These are phyloP conservation scores for Protobothrops flavoviridis DNA, from an alignment of 2,113 vertebrate species.

Conservation along the genomic window DNA sequence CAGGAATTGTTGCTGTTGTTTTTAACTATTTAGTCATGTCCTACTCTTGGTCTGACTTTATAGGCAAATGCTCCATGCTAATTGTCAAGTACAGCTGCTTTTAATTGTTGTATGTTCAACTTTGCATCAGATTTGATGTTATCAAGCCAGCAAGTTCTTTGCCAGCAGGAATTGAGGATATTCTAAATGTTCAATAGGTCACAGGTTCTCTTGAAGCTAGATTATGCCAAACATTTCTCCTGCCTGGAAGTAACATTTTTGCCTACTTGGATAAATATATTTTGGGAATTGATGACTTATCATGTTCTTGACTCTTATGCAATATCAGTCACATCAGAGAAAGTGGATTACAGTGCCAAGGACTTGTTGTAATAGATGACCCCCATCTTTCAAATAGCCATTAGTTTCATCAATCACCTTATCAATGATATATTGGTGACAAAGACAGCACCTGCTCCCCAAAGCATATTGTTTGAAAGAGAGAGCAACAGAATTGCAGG, in stretches of 20 bases:
- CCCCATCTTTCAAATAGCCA: not conserved
- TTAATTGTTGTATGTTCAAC: not conserved
- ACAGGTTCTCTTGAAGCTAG: not conserved
- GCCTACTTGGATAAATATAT: not conserved
- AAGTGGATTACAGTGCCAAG: not conserved
- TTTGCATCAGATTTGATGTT: not conserved
- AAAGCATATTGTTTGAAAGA: not conserved
- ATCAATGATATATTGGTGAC: not conserved
- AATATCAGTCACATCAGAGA: not conserved
- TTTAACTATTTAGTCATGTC: not conserved
- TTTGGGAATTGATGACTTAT: not conserved
- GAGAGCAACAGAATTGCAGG: not conserved
- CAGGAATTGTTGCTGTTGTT: not conserved
- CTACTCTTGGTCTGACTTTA: not conserved
- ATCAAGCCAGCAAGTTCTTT: not conserved
- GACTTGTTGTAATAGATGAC: not conserved
- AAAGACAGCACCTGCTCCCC: not conserved
- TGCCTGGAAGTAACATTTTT: not conserved
- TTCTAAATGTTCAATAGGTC: not conserved
- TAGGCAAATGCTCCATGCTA: not conserved
- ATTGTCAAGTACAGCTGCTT: not conserved
- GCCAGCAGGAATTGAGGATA: not conserved
- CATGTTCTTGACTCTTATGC: not conserved
- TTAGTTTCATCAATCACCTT: not conserved
- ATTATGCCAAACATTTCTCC: not conserved